phyloP scores from a whole-genome alignment of 1,140 invertebrate species.

The Pachypsylla venusta region DNA sequence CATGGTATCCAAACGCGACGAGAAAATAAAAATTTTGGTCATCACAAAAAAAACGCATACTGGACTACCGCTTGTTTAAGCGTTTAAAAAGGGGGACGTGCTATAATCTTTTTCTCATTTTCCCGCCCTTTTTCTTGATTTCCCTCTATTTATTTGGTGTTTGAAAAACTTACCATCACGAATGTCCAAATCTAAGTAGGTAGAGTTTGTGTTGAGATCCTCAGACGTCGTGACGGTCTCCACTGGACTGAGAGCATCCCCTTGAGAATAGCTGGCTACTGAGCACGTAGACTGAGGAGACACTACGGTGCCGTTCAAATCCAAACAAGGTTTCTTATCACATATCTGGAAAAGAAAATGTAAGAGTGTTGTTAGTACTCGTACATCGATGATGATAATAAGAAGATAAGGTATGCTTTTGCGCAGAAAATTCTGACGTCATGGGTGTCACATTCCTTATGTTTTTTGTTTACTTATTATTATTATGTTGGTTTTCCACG shows the following conservation, averaged over 20 bases:
- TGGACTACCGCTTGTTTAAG: background rate
- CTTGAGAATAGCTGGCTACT: background rate
- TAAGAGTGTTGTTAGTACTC: background rate
- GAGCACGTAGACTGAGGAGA: background rate
- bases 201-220: background rate
- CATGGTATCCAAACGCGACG: background rate
- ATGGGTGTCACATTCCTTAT: no score
- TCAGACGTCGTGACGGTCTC: background rate
- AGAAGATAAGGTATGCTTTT: no score
- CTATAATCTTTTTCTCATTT: background rate
- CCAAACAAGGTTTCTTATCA: background rate
- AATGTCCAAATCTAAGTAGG: background rate
- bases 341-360: background rate
- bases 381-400: background rate
- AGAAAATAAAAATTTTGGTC: background rate
- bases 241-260: no score
- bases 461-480: no score
- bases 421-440: no score
- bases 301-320: background rate
- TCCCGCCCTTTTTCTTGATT: no score
- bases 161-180: background rate
- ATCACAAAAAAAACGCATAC: background rate
- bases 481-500: background rate
- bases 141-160: no score
- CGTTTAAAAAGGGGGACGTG: background rate